Conservation (phyloP, 2,113 vertebrate species). For the Paramisgurnus dabryanus region DNA sequence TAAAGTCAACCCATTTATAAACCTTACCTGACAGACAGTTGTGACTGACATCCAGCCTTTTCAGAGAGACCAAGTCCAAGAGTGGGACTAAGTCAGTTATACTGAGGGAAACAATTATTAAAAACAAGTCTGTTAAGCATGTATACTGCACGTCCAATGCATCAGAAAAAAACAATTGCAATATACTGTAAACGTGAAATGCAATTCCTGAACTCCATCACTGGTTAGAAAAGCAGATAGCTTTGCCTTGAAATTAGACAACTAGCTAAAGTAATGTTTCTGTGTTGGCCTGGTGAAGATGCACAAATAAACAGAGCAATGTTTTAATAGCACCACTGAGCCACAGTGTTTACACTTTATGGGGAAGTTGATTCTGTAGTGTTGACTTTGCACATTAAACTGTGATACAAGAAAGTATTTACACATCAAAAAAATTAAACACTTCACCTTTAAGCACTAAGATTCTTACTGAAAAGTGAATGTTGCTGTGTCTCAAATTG, state of each 20-base stretch:
- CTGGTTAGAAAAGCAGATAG: no score
- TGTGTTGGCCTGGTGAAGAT: no score
- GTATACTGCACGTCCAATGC: background rate
- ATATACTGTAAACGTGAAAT: no score
- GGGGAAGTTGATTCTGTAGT: no score
- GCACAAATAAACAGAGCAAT: no score
- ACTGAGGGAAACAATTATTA: slow-evolving; percentile 66
- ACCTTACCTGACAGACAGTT: slow-evolving; percentile 89
- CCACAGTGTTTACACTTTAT: background rate
- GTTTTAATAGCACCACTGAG: no score
- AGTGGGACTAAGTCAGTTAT: slow-evolving; percentile 81
- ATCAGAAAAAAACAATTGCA: no score
- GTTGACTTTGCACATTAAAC: no score
- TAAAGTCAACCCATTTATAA: background rate
- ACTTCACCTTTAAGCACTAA: background rate
- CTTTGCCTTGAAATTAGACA: no score
- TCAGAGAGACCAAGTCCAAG: slow-evolving; percentile 81
- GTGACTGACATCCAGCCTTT: slow-evolving; percentile 81
- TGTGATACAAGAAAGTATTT: background rate
- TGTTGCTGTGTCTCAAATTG: background rate
- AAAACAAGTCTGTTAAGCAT: background rate
- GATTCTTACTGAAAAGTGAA: background rate
- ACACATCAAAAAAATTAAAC: background rate
- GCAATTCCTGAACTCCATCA: no score
- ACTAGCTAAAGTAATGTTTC: no score